phyloP scores from a whole-genome alignment of 2,888 invertebrate genomes.

The Fragum fragum region DNA sequence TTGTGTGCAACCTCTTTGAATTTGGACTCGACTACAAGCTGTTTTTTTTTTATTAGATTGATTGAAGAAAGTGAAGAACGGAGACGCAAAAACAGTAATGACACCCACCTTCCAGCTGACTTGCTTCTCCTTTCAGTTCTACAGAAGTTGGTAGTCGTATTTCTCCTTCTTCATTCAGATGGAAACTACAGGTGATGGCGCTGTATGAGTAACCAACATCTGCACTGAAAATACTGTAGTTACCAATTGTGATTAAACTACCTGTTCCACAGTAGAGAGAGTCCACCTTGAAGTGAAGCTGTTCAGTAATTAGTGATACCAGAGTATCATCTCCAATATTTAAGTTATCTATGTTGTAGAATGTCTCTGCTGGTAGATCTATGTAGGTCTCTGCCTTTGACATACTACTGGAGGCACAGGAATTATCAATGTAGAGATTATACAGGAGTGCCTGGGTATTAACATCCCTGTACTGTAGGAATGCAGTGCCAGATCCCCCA shows the following conservation, averaged over 20 bases:
- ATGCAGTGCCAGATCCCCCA: slow-evolving; percentile 77
- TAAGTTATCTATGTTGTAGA: slow-evolving; percentile 59
- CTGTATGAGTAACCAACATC: slow-evolving; percentile 70
- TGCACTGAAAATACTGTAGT: slow-evolving; percentile 73
- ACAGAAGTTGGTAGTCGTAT: slow-evolving; percentile 73
- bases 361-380: slow-evolving; percentile 45
- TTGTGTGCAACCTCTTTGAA: too few species aligned
- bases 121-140: slow-evolving; percentile 73
- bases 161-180: slow-evolving; percentile 73
- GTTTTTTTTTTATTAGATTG: too few species aligned
- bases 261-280: slow-evolving; percentile 68
- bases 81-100: not conserved
- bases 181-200: slow-evolving; percentile 73
- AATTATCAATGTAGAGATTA: slow-evolving; percentile 62
- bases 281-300: slow-evolving; percentile 67
- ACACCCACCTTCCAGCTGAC: slow-evolving; percentile 67
- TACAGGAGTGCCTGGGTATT: slow-evolving; percentile 33
- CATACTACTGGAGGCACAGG: slow-evolving; percentile 44
- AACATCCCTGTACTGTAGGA: slow-evolving; percentile 40
- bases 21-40: not conserved
- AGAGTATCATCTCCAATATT: slow-evolving; percentile 64
- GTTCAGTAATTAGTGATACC: slow-evolving; percentile 54
- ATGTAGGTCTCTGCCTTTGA: slow-evolving; percentile 64
- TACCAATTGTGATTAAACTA: slow-evolving; percentile 65
- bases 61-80: not conserved